These are phyloP conservation scores for Rhagophthalmus giganteus DNA, from an alignment of 2,888 invertebrate species.

Conservation along the genomic window DNA sequence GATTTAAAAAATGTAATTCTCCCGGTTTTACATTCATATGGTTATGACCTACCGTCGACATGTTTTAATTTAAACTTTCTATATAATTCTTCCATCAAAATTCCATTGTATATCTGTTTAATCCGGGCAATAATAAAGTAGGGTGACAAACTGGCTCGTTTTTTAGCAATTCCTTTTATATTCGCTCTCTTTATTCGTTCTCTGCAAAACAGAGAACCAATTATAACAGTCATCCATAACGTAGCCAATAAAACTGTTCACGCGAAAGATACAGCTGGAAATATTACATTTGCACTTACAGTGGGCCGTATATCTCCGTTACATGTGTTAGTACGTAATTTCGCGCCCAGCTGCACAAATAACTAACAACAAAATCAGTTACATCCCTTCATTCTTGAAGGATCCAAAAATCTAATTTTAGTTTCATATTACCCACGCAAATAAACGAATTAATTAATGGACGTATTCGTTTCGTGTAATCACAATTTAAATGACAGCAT, in stretches of 20 bases:
- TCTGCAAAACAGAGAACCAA: conserved; percentile 44
- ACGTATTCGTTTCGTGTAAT: no score
- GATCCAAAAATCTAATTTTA: neutral
- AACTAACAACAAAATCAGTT: conserved; percentile 41
- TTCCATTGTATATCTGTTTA: neutral
- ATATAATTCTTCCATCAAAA: neutral
- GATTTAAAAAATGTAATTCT: no score
- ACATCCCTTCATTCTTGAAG: conserved; percentile 37
- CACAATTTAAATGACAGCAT: no score
- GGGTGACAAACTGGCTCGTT: neutral
- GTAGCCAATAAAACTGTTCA: conserved; percentile 47
- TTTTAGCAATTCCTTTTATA: conserved; percentile 13
- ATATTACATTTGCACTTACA: conserved; percentile 51
- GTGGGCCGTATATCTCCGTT: conserved; percentile 45
- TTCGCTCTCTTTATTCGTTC: conserved; percentile 29
- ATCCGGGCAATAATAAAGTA: neutral
- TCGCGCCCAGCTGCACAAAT: conserved; percentile 43
- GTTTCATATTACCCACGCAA: no score
- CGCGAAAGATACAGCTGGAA: conserved; percentile 47
- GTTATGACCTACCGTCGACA: no score
- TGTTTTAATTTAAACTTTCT: no score
- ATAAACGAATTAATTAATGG: no score
- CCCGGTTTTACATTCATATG: no score
- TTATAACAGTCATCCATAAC: conserved; percentile 49
- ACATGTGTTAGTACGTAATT: conserved; percentile 47